A percentile compares a stretch with the other conserved stretches of the same genome.
These are phyloP conservation scores for Epizoanthus ramosus DNA, from an alignment of 92 coral and sea anemone genomes.

Conservation along the genomic window DNA sequence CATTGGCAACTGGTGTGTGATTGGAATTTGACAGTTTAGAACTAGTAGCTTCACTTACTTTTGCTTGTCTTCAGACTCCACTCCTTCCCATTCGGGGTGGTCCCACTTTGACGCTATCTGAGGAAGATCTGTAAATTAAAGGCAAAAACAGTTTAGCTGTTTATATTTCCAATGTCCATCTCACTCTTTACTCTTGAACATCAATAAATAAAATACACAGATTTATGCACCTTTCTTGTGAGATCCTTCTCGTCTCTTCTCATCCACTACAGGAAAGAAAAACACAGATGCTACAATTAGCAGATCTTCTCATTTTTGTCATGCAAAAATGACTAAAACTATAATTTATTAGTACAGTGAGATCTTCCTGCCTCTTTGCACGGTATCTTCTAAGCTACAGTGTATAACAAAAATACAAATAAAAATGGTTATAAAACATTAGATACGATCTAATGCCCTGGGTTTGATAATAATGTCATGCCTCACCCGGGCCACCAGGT, in stretches of 20 bases:
- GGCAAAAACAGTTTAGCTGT: background rate
- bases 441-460: too few species aligned
- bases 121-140: slow-evolving; percentile 66
- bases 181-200: too few species aligned
- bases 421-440: too few species aligned
- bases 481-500: too few species aligned
- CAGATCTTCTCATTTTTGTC: too few species aligned
- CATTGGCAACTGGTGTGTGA: background rate
- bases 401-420: too few species aligned
- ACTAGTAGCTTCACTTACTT: slow-evolving; percentile 27
- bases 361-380: background rate
- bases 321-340: too few species aligned
- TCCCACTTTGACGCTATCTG: slow-evolving; percentile 98
- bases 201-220: too few species aligned
- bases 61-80: slow-evolving; percentile 47
- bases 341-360: too few species aligned
- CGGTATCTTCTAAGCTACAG: background rate
- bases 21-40: background rate
- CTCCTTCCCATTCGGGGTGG: slow-evolving; percentile 92
- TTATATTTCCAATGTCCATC: background rate
- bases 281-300: background rate
- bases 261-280: slow-evolving; percentile 43
- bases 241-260: slow-evolving; percentile 48
- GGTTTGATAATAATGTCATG: too few species aligned
- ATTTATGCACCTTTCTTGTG: slow-evolving; percentile 52